Evolutionary conservation across 2,113 vertebrate species (phyloP).

Genomic region (Oncorhynchus kisutch): DNA sequence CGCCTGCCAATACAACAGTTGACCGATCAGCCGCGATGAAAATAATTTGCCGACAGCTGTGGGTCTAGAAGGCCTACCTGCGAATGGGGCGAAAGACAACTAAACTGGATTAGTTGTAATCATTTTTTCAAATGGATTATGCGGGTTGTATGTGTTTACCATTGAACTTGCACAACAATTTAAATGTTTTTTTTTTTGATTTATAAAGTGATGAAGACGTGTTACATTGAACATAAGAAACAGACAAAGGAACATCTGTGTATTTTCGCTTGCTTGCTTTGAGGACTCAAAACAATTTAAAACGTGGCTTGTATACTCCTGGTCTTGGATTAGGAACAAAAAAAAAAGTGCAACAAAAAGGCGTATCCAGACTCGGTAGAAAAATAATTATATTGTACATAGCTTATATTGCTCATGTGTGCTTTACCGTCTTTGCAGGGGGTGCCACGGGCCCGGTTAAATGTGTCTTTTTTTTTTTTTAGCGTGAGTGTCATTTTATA

Average conservation of each 20-base stretch:
- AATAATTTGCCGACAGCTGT: slow-evolving; percentile 34
- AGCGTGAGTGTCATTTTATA: slow-evolving; percentile 32
- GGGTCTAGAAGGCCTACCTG: slow-evolving; percentile 35
- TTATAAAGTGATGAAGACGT: slow-evolving; percentile 65
- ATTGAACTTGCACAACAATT: slow-evolving; percentile 81
- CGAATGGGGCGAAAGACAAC: slow-evolving; percentile 63
- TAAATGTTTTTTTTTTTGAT: slow-evolving; percentile 64
- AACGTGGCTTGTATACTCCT: slow-evolving; percentile 9
- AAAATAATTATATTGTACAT: slow-evolving; percentile 47
- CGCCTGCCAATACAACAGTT: slow-evolving; percentile 98
- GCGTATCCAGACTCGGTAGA: slow-evolving; percentile 37
- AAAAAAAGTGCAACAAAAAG: slow-evolving; percentile 23
- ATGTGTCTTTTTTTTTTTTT: slow-evolving; percentile 30
- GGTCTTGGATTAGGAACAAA: slow-evolving; percentile 31
- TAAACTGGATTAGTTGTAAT: slow-evolving; percentile 88
- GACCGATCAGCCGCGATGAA: slow-evolving; percentile 70
- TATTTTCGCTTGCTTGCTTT: slow-evolving; percentile 47
- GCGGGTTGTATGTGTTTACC: slow-evolving; percentile 86
- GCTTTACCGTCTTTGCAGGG: slow-evolving; percentile 51
- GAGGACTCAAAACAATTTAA: slow-evolving; percentile 32
- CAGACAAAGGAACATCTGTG: slow-evolving; percentile 48
- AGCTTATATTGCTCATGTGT: slow-evolving; percentile 56
- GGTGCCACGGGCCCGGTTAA: slow-evolving; percentile 34
- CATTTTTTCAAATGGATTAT: slow-evolving; percentile 82
- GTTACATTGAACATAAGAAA: slow-evolving; percentile 64